Conservation (phyloP, 2,888 invertebrate species). For the Tachina fera region DNA sequence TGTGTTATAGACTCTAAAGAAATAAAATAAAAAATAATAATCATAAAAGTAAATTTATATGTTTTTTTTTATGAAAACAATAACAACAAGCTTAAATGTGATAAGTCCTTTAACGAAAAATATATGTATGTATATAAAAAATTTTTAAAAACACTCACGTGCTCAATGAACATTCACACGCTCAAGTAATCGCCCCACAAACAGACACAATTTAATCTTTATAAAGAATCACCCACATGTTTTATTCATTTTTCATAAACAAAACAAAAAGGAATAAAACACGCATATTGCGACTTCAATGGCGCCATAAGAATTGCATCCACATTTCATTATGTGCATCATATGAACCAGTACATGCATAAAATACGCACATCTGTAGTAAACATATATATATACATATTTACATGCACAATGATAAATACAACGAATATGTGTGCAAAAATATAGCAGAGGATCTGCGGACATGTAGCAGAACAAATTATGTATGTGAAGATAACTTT, state of each 20-base stretch:
- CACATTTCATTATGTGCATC: constrained; percentile 24
- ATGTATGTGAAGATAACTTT: too few relatives aligned
- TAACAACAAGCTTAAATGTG: constrained; percentile 42
- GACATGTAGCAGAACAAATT: too few relatives aligned
- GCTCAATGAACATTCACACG: background rate
- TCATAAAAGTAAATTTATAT: constrained; percentile 41
- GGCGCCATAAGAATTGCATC: constrained; percentile 62
- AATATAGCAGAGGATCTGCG: too few relatives aligned
- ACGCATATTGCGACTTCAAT: constrained; percentile 28
- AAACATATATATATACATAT: background rate
- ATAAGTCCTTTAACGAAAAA: constrained; percentile 39
- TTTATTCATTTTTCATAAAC: constrained; percentile 12
- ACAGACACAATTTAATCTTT: constrained; percentile 25
- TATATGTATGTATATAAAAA: background rate
- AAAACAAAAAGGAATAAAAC: constrained; percentile 35
- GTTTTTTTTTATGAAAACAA: constrained; percentile 39
- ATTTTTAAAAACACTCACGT: background rate
- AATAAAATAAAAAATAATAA: background rate
- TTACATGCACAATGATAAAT: background rate
- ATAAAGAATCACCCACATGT: constrained; percentile 45
- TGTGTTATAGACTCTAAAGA: background rate
- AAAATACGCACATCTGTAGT: background rate
- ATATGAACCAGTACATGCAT: background rate
- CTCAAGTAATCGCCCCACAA: background rate
- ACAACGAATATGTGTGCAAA: too few relatives aligned